Percentiles rank a stretch among this genome's conserved stretches.
phyloP scores from a whole-genome alignment of 2,888 invertebrate genomes.

The Cantharis rustica region DNA sequence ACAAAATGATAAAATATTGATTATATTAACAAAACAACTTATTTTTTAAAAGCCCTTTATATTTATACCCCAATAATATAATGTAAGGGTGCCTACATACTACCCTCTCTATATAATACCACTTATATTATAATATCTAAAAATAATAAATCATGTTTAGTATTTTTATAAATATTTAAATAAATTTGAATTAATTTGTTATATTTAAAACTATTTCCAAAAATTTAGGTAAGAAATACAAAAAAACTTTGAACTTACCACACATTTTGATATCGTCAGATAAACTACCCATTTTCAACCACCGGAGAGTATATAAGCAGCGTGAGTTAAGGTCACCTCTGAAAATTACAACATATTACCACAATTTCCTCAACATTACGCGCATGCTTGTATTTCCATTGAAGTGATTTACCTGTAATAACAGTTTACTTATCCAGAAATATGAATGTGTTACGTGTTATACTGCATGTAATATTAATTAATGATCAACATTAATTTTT shows the following conservation, averaged over 20 bases:
- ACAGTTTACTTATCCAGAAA: background rate
- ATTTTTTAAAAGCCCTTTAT: no score
- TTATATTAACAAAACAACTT: no score
- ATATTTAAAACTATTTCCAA: background rate
- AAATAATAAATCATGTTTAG: no score
- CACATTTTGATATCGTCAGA: background rate
- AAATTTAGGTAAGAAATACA: background rate
- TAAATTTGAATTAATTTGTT: background rate
- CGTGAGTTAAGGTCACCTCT: background rate
- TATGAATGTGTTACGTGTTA: background rate
- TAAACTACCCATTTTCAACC: background rate
- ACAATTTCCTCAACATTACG: background rate
- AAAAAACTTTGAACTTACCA: background rate
- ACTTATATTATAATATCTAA: no score
- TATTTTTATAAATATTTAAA: background rate
- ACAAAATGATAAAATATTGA: no score
- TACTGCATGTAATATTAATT: background rate
- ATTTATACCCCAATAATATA: no score
- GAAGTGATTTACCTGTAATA: background rate
- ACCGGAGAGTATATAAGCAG: background rate
- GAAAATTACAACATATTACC: background rate
- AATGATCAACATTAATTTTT: background rate
- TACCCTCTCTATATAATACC: no score
- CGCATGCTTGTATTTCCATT: background rate
- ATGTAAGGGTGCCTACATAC: no score